Evolutionary conservation across 2,797 vertebrate genomes (phyloP).

Genomic region (Amazona ochrocephala): DNA sequence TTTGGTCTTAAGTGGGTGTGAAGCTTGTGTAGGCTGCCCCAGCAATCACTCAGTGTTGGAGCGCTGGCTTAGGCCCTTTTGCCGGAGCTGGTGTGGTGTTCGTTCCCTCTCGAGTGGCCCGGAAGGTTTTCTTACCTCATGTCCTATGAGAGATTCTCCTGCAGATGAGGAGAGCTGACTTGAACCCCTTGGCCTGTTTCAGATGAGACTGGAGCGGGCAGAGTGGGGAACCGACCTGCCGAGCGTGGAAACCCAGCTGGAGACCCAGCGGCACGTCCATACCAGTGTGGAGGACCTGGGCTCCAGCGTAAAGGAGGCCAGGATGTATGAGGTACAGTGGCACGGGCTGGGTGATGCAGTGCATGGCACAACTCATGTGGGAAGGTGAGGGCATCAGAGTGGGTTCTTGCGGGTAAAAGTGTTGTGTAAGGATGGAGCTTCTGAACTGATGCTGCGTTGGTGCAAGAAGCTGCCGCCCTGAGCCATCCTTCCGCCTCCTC

Average conservation of each 20-base stretch:
- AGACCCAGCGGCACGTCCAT: constrained; percentile 88
- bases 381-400: accelerated
- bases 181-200: neutral
- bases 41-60: neutral
- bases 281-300: constrained; percentile 89
- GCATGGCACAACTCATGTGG: accelerated
- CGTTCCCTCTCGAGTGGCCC: neutral
- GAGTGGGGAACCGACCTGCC: constrained; percentile 96
- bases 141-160: neutral
- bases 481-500: neutral
- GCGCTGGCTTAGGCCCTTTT: neutral
- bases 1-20: neutral
- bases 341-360: accelerated
- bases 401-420: neutral
- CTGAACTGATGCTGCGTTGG: neutral
- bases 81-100: accelerated
- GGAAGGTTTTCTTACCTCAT: neutral
- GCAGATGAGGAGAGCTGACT: neutral
- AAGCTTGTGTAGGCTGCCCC: neutral
- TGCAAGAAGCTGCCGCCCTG: neutral
- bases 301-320: constrained; percentile 89
- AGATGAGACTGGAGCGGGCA: constrained; percentile 91
- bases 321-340: constrained; percentile 84
- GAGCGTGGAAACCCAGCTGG: constrained; percentile 90
- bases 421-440: neutral